Conservation (phyloP, 2,888 invertebrate genomes). For the Drosophila mulleri region DNA sequence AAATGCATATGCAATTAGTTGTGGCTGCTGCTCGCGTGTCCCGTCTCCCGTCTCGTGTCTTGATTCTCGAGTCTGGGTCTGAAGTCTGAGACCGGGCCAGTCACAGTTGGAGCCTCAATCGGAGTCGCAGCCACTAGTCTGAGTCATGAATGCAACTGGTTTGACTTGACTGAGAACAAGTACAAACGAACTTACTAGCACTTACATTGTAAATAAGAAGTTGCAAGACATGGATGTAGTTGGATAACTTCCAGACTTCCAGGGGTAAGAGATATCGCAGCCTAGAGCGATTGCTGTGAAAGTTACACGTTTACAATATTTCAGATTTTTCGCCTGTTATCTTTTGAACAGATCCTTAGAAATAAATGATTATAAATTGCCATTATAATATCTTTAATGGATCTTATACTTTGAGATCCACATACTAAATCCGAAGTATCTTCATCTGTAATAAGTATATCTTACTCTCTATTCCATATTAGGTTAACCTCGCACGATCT, state of each 20-base stretch:
- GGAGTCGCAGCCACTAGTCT: conserved; percentile 23
- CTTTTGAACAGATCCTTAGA: too few relatives aligned
- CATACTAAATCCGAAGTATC: neutral
- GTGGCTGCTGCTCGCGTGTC: conserved; percentile 3
- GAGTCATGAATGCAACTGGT: conserved; percentile 75
- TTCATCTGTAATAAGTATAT: too few relatives aligned
- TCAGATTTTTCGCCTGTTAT: too few relatives aligned
- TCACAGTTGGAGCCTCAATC: conserved; percentile 21
- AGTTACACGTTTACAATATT: too few relatives aligned
- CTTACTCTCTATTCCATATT: neutral
- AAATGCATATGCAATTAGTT: conserved; percentile 68
- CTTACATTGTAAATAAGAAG: conserved; percentile 47
- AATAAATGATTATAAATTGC: too few relatives aligned
- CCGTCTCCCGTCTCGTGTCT: neutral
- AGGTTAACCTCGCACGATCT: neutral
- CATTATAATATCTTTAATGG: too few relatives aligned
- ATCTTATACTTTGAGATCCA: too few relatives aligned
- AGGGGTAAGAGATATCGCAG: neutral
- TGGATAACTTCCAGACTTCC: neutral
- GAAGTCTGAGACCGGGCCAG: conserved; percentile 12
- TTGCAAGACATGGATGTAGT: conserved; percentile 41
- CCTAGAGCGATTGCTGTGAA: too few relatives aligned
- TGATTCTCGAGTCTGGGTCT: conserved; percentile 11
- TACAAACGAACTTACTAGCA: conserved; percentile 48
- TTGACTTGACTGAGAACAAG: conserved; percentile 71